These are phyloP conservation scores for Ancistrus triradiatus DNA, from an alignment of 2,113 vertebrate species.

Conservation along the genomic window DNA sequence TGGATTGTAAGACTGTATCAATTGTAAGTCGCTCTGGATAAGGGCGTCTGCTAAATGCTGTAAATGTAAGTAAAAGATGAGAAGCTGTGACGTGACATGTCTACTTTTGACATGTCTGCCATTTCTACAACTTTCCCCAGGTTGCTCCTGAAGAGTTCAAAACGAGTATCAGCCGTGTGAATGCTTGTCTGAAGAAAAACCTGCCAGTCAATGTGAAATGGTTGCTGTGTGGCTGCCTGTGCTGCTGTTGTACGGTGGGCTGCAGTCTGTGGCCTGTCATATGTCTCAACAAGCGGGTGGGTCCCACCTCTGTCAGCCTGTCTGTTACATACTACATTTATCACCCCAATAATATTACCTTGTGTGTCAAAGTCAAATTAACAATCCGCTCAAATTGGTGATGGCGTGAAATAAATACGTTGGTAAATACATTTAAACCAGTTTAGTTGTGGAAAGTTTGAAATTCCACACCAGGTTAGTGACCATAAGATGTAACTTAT, in stretches of 20 bases:
- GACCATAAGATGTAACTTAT: conserved; percentile 65
- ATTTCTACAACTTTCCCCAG: conserved; percentile 55
- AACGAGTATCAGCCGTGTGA: conserved; percentile 89
- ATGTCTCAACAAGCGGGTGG: conserved; percentile 98
- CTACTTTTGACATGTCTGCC: no score
- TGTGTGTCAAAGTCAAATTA: conserved; percentile 46
- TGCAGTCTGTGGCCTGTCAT: conserved; percentile 98
- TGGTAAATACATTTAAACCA: no score
- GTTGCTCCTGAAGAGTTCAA: conserved; percentile 99
- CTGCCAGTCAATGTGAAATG: conserved; percentile 94
- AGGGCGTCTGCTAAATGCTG: no score
- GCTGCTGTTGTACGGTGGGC: conserved; percentile 96
- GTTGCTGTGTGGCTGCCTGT: conserved; percentile 96
- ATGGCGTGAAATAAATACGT: conserved; percentile 47
- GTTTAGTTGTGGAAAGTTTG: conserved; percentile 49
- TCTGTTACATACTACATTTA: conserved; percentile 50
- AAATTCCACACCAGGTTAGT: conserved; percentile 53
- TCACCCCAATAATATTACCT: conserved; percentile 43
- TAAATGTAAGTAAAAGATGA: no score
- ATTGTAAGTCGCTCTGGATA: no score
- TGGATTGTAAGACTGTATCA: no score
- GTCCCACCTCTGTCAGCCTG: conserved; percentile 55
- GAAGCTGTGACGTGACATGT: no score
- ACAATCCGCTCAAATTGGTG: conserved; percentile 50
- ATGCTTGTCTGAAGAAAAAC: conserved; percentile 92